These are phyloP conservation scores for Macroramphosus scolopax DNA, from an alignment of 2,797 vertebrate species.

Conservation along the genomic window DNA sequence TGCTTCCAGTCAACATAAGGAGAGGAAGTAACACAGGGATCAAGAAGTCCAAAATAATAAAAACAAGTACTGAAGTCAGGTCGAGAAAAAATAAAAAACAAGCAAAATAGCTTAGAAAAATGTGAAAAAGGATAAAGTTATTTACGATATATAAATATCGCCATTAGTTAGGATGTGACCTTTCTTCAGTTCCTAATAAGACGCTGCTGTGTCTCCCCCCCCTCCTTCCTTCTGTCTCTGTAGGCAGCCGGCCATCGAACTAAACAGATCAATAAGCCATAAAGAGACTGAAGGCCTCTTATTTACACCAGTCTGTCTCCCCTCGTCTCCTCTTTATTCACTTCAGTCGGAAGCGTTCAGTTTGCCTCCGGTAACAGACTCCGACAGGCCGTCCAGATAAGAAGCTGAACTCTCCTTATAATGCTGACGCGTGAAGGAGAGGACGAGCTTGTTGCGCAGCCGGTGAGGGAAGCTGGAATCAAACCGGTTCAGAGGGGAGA, in stretches of 20 bases:
- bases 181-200: slow-evolving; percentile 30
- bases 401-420: slow-evolving; percentile 46
- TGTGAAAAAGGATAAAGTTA: too few relatives aligned
- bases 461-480: slow-evolving; percentile 23
- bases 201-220: slow-evolving; percentile 31
- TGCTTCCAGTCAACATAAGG: too few relatives aligned
- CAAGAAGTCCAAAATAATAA: too few relatives aligned
- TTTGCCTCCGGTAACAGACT: slow-evolving; percentile 47
- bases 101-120: too few relatives aligned
- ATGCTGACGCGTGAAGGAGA: slow-evolving; percentile 35
- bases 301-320: slow-evolving; percentile 69
- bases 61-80: too few relatives aligned
- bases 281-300: slow-evolving; percentile 62
- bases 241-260: slow-evolving; percentile 48
- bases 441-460: slow-evolving; percentile 18
- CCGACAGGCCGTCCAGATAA: slow-evolving; percentile 51
- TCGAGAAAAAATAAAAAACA: too few relatives aligned
- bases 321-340: slow-evolving; percentile 37
- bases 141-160: too few relatives aligned
- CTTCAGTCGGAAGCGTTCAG: slow-evolving; percentile 39
- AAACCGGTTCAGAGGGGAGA: slow-evolving; percentile 21
- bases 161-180: too few relatives aligned
- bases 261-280: slow-evolving; percentile 72
- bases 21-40: too few relatives aligned
- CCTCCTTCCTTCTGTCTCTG: slow-evolving; percentile 9